Evolutionary conservation across 2,797 vertebrate species (phyloP), one percentile per base, ranked within the genome.

Genomic region (Simalia tracyae): DNA sequence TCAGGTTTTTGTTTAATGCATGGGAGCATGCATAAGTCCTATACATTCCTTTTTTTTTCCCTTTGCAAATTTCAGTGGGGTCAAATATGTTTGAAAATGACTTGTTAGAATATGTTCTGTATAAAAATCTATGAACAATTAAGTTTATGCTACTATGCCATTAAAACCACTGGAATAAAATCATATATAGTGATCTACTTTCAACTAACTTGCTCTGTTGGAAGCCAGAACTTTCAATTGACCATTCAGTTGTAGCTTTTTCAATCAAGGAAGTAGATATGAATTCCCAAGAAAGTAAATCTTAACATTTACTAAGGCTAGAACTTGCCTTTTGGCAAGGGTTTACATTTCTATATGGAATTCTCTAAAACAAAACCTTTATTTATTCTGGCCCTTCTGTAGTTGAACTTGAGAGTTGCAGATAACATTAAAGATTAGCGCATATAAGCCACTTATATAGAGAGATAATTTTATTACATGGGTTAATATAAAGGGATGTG

Each of bases 21-120:
- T 97, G 97, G 84, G 87, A 96, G 96, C 96, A 96, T 97, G 97
- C 94, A 96, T 88, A 93, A 92, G 88, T 95, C 97, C 95, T 96
- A 96, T 90, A 95, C 95, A 88, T 94, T 96, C 94, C 91, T 91
- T 95, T 90, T 94, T 50, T 50, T 96, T 96, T 95, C 88, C 93
- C 95, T 97, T 97, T 96, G 95, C 95, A 97, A 96, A 96, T 97
- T 96, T 95, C 76, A 94, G 31, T 94, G 86, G 14, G 76, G 50
- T 92, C 94, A 92, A 72, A 89, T 86, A 93, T 93, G 87, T 91
- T 89, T 90, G 89, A 84, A 92, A 84, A 76, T 64, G 46, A 90
- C 46, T 87, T 90, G 72, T 90, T 56, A 92, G 63, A 90, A 76
- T 54, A 84, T 88, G 85, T 90, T 31, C 86, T 66, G 31, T 88